These are phyloP conservation scores for Grapholita molesta DNA, from an alignment of 1,140 invertebrate genomes.

Conservation along the genomic window DNA sequence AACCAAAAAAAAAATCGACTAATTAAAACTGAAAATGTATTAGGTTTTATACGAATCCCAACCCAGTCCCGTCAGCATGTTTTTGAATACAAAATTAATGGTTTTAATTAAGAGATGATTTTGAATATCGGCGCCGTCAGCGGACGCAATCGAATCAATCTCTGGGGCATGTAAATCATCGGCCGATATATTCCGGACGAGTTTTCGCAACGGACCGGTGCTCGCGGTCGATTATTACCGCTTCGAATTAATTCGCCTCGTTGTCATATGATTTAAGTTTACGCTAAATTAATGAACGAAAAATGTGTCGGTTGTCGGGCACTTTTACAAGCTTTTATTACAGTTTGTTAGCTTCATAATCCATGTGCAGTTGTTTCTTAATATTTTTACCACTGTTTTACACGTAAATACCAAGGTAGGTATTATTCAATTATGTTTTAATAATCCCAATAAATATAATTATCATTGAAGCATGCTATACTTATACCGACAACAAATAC, in stretches of 20 bases:
- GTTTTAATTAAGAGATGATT: conserved; percentile 8
- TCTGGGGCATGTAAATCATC: conserved; percentile 34
- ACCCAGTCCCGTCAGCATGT: not conserved
- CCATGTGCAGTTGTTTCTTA: not conserved
- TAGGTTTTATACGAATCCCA: not conserved
- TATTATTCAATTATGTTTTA: no score
- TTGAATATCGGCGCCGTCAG: not conserved
- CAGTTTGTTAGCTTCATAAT: not conserved
- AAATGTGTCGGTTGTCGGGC: conserved; percentile 32
- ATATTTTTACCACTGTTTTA: not conserved
- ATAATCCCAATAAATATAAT: no score
- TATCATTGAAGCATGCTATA: no score
- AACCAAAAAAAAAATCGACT: not conserved
- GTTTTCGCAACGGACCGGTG: conserved; percentile 46
- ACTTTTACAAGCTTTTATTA: not conserved
- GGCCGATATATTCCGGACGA: conserved; percentile 34
- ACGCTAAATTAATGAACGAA: conserved; percentile 12
- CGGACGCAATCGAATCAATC: conserved; percentile 7
- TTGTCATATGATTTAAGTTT: conserved; percentile 15
- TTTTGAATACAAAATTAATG: not conserved
- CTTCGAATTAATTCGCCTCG: conserved; percentile 41
- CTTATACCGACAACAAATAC: no score
- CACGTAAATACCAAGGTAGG: no score
- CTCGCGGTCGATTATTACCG: conserved; percentile 40
- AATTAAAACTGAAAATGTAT: no score